A percentile compares a stretch with the other conserved stretches of the same genome.
Conservation (phyloP, 2,888 invertebrate genomes). For the Prosopocoilus inquinatus region DNA sequence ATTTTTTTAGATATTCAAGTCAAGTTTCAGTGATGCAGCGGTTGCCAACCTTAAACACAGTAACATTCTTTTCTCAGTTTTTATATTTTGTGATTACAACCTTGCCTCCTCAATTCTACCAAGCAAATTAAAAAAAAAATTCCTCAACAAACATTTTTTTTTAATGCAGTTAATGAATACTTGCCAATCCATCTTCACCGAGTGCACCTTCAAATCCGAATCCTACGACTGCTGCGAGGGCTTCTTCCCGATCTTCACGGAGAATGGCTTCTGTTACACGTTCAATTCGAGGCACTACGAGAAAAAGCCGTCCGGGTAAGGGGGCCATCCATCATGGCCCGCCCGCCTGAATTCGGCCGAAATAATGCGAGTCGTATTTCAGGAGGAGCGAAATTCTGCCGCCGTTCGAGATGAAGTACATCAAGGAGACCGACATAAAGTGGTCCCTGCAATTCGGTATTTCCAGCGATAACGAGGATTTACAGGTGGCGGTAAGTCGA, state of each 20-base stretch:
- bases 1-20: too few species aligned
- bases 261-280: constrained; percentile 71
- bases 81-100: too few species aligned
- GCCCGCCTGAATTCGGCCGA: neutral
- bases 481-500: constrained; percentile 36
- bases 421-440: constrained; percentile 66
- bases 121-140: too few species aligned
- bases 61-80: too few species aligned
- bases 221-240: constrained; percentile 64
- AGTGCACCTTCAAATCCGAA: constrained; percentile 69
- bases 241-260: constrained; percentile 70
- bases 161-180: constrained; percentile 56
- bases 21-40: too few species aligned
- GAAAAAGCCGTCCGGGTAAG: constrained; percentile 50
- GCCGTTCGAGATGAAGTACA: constrained; percentile 54
- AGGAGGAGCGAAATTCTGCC: constrained; percentile 53
- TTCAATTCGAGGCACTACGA: constrained; percentile 67
- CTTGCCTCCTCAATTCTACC: too few species aligned
- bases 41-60: too few species aligned
- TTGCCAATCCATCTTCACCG: constrained; percentile 61
- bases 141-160: too few species aligned
- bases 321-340: neutral
- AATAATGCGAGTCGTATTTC: constrained; percentile 20
- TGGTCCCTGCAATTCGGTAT: constrained; percentile 60
- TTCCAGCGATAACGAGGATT: constrained; percentile 23